Evolutionary conservation across 2,797 vertebrate genomes (phyloP), one percentile per base, ranked within the genome.

Genomic region (Aulostomus chinensis): DNA sequence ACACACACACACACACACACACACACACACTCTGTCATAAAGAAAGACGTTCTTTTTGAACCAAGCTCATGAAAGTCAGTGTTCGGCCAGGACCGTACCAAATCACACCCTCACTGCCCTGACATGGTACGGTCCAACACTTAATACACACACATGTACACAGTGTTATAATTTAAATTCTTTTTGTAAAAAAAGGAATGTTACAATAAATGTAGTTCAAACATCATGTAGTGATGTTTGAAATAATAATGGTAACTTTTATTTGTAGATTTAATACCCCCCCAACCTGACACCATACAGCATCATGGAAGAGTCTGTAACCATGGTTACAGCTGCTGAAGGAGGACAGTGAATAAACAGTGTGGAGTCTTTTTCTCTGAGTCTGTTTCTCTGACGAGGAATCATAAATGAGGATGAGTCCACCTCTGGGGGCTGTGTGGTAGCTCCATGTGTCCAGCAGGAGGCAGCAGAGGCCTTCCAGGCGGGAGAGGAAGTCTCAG

Each of bases 181-280:
- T 67, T 78, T 71, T 69, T 76, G 42, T 73, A 65, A 51, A 50
- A 35, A 52, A 42, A 59, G 30, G 36, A 47, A 31, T 56, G 60
- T 4, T 56, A 51, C 43, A 63, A 25, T 31, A 37, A 34, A 22
- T 11, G 4, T 32, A 10, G 30, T 32, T 51, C 4, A 28, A 20
- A 31, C 43, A 17, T 64, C 22, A 4, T 30, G 10, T 14, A 6
- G n/a, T 29, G 20, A 51, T 48, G 51, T 39, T 7, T 4, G 50
- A 0, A 11, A 11, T 46, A 9, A 40, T 12, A n/a, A n/a, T n/a
- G n/a, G n/a, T 17, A 24, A 21, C 32, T 67, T 18, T 61, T 49
- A 65, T 52, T 43, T 54, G 45, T 66, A n/a, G n/a, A n/a, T n/a
- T n/a, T n/a, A n/a, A n/a, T n/a, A n/a, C n/a, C n/a, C n/a, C n/a